Base-by-base conservation (phyloP, 2,888 invertebrate species). In the Philaethria dido region DNA sequence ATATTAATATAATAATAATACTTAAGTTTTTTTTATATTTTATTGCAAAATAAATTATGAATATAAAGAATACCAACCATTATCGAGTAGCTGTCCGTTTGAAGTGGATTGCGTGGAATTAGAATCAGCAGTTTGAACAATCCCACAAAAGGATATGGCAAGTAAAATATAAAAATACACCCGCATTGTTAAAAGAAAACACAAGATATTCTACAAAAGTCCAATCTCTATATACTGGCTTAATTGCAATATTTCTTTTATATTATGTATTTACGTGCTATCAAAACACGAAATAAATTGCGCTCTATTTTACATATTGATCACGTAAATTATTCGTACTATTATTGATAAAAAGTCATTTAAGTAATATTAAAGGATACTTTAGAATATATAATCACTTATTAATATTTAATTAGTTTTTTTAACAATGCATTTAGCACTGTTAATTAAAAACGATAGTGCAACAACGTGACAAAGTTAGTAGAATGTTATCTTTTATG, bases 101-200 rank as follows among this genome's bases (percentile, higher is more conserved):
- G 50, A 8, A n/a, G 9, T 16, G 1, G n/a, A n/a, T 4, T 39
- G n/a, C 16, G 55, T 36, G 29, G 18, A 55, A 36, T 55, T 18
- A 55, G 18, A 13, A 20, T 20, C 54, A 29, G 20, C 8, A 48
- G 16, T 9, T 11, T 5, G 39, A 50, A 16, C 13, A 39, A 22
- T 14, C 39, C 39, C 25, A 50, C 48, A 62, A 22, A 39, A 16
- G 2, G 16, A 25, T n/a, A 14, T 22, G 16, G 39, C 39, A 39
- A 62, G 50, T 36, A 16, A 22, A 9, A 50, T 13, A 39, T 62
- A 42, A 25, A 62, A 22, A 14, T 20, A 22, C 16, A 62, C 3
- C n/a, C 48, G 20, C 62, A 62, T 50, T 39, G 1, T 48, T 39
- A n/a, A 20, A 14, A 9, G 33, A 47, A 13, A 18, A 18, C 16